A percentile compares a stretch with the other conserved stretches of the same genome.
Evolutionary conservation across 2,113 vertebrate species (phyloP).

Genomic region (Festucalex cinctus): DNA sequence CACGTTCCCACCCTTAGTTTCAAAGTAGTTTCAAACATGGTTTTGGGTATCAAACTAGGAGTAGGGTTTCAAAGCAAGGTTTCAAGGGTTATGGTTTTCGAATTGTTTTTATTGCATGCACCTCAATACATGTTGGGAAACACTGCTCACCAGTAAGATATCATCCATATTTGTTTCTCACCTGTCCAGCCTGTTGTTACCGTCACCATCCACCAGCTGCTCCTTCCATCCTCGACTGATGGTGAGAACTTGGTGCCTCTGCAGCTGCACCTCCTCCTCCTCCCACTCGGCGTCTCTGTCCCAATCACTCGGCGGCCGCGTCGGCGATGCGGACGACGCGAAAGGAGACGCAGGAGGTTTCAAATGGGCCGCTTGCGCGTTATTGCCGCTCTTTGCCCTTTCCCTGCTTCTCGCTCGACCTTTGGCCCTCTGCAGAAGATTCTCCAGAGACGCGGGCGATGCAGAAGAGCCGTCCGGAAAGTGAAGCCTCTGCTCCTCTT

Average conservation of each 20-base stretch:
- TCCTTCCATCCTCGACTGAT: conserved; percentile 60
- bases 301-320: conserved; percentile 40
- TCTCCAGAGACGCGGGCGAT: conserved; percentile 40
- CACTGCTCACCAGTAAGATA: background rate
- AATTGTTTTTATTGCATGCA: too few species aligned
- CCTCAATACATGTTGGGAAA: too few species aligned
- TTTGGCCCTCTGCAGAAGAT: conserved; percentile 61
- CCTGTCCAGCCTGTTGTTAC: conserved; percentile 59
- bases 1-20: too few species aligned
- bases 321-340: conserved; percentile 36
- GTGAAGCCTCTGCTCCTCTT: background rate
- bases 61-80: too few species aligned
- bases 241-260: conserved; percentile 24
- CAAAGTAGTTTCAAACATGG: too few species aligned
- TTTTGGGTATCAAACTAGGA: too few species aligned
- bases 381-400: conserved; percentile 21
- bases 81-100: too few species aligned
- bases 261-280: conserved; percentile 46
- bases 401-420: conserved; percentile 41
- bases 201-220: conserved; percentile 62
- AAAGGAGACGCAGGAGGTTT: conserved; percentile 20
- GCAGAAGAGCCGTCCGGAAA: background rate
- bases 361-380: background rate
- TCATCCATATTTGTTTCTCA: conserved; percentile 32
- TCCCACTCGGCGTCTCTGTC: conserved; percentile 51